Evolutionary conservation across 2,888 invertebrate genomes (phyloP).

Genomic region (Catotricha subobsoleta): DNA sequence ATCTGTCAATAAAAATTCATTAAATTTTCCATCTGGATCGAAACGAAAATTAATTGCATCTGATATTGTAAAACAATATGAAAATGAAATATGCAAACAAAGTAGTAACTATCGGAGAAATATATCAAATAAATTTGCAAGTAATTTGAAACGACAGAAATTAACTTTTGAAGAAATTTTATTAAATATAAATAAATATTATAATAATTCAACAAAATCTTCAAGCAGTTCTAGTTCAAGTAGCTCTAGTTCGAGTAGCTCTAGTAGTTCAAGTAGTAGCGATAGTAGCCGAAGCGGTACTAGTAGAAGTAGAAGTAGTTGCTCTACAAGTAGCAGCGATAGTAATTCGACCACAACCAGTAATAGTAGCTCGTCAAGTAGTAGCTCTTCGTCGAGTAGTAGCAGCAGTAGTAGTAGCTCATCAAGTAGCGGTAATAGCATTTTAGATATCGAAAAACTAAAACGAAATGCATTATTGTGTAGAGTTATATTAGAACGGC

Average conservation of each 20-base stretch:
- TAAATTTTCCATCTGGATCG: background rate
- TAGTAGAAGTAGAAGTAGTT: background rate
- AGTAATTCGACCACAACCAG: background rate
- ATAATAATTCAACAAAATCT: too few relatives aligned
- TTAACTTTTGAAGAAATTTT: background rate
- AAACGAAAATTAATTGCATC: background rate
- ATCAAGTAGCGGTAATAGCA: background rate
- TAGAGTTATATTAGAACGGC: background rate
- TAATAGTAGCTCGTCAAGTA: background rate
- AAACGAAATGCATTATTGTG: constrained; percentile 1
- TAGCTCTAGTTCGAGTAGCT: background rate
- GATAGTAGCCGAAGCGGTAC: background rate
- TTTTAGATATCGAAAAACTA: background rate
- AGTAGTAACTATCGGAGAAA: background rate
- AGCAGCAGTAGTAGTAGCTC: background rate
- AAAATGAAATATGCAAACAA: background rate
- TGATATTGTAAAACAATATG: background rate
- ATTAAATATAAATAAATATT: background rate
- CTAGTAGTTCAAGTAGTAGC: background rate
- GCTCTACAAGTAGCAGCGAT: background rate
- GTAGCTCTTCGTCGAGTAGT: background rate
- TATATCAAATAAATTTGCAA: constrained; percentile 1
- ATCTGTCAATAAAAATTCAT: background rate
- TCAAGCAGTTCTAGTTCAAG: background rate
- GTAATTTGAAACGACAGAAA: background rate